Evolutionary conservation across 2,797 vertebrate species (phyloP).

Genomic region (Pterois miles): DNA sequence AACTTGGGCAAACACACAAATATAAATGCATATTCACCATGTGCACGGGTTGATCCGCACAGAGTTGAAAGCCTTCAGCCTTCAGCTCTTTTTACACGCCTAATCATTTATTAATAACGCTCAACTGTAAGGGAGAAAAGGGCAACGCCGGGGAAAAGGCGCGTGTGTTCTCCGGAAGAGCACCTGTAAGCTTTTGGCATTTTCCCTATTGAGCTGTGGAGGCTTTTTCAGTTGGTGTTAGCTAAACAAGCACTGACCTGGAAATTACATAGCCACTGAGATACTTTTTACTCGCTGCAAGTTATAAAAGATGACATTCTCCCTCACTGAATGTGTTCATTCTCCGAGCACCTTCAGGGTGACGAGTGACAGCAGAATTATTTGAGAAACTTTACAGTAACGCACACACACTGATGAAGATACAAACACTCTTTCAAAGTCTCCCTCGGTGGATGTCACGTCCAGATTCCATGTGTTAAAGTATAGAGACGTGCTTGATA

Average conservation of each 20-base stretch:
- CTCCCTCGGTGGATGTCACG: slow-evolving; percentile 38
- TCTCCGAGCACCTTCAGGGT: slow-evolving; percentile 44
- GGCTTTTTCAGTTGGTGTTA: slow-evolving; percentile 59
- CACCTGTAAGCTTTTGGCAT: slow-evolving; percentile 57
- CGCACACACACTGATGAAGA: slow-evolving; percentile 18
- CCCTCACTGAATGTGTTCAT: slow-evolving; percentile 25
- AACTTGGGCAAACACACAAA: slow-evolving; percentile 22
- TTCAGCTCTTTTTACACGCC: slow-evolving; percentile 37
- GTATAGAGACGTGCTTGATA: slow-evolving; percentile 60
- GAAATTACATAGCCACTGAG: slow-evolving; percentile 56
- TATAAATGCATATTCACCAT: slow-evolving; percentile 5
- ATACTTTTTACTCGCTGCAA: slow-evolving; percentile 41
- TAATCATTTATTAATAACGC: slow-evolving; percentile 48
- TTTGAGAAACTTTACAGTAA: slow-evolving; percentile 44
- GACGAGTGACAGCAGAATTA: slow-evolving; percentile 42
- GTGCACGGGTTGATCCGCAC: not conserved
- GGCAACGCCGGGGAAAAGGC: not conserved
- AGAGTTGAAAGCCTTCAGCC: slow-evolving; percentile 14
- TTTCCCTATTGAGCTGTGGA: slow-evolving; percentile 33
- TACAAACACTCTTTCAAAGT: slow-evolving; percentile 18
- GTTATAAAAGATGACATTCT: slow-evolving; percentile 61
- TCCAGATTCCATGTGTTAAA: slow-evolving; percentile 50
- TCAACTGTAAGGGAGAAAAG: slow-evolving; percentile 21
- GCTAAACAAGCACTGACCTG: slow-evolving; percentile 66
- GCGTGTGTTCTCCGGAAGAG: slow-evolving; percentile 21